phyloP scores from a whole-genome alignment of 2,888 invertebrate genomes.

The Callosobruchus maculatus region DNA sequence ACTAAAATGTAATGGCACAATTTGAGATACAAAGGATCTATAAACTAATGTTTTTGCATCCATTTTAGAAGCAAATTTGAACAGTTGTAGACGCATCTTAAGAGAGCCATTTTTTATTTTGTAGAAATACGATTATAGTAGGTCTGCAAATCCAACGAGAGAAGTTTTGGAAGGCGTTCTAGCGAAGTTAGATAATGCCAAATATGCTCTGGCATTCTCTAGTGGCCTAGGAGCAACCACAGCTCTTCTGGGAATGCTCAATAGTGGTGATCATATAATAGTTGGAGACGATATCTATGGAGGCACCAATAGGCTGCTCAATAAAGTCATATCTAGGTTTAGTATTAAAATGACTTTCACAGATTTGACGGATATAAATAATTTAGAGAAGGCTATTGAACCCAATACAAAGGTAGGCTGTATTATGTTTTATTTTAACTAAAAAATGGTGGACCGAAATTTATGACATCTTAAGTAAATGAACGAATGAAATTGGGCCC shows the following conservation, averaged over 20 bases:
- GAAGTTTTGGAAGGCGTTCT: conserved; percentile 84
- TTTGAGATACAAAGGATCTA: too few species aligned
- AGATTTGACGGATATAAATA: conserved; percentile 67
- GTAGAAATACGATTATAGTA: conserved; percentile 86
- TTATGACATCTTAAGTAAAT: too few species aligned
- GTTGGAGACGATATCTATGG: conserved; percentile 94
- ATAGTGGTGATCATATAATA: conserved; percentile 84
- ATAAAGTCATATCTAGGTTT: conserved; percentile 56
- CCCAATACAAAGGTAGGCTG: conserved; percentile 77
- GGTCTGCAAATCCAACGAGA: conserved; percentile 76
- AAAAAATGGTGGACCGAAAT: too few species aligned
- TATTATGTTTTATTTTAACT: too few species aligned
- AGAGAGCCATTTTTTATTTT: conserved; percentile 15
- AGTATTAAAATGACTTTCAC: conserved; percentile 74
- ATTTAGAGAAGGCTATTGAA: conserved; percentile 66
- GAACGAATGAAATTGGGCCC: too few species aligned
- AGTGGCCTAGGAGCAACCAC: conserved; percentile 90
- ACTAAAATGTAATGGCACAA: too few species aligned
- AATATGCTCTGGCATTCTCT: conserved; percentile 77
- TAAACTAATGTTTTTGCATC: too few species aligned
- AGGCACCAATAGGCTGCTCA: conserved; percentile 75
- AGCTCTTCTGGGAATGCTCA: conserved; percentile 70
- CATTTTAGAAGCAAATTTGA: too few species aligned
- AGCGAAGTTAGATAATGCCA: conserved; percentile 85
- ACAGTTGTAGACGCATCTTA: too few species aligned